A percentile compares a stretch with the other conserved stretches of the same genome.
Conservation (phyloP, 2,888 invertebrate genomes). For the Cheilosia soror region DNA sequence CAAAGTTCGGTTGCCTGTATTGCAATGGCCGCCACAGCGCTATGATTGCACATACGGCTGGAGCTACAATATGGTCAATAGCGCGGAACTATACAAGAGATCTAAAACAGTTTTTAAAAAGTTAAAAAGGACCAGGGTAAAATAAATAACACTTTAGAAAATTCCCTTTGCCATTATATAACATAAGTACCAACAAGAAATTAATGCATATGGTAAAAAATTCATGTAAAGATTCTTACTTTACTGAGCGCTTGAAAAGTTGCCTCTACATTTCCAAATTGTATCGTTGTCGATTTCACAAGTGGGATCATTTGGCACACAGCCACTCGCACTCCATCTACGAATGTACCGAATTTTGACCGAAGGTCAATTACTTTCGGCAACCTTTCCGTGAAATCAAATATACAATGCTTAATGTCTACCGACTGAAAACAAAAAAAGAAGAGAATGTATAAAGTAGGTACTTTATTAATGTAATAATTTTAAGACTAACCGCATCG, state of each 20-base stretch:
- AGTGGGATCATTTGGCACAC: constrained; percentile 22
- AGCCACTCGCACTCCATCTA: constrained; percentile 32
- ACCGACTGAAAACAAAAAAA: constrained; percentile 39
- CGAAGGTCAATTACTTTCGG: constrained; percentile 45
- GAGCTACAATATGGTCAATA: no score
- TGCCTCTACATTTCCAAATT: constrained; percentile 54
- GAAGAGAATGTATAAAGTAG: not conserved
- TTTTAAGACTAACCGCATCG: constrained; percentile 40
- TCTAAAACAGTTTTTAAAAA: no score
- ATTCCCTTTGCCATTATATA: no score
- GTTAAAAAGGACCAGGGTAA: no score
- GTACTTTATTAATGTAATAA: not conserved
- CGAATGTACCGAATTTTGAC: constrained; percentile 64
- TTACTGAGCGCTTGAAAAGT: constrained; percentile 20
- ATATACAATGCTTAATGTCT: constrained; percentile 60
- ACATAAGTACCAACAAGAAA: no score
- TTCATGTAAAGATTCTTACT: constrained; percentile 24
- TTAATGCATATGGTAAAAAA: no score
- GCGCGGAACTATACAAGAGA: no score
- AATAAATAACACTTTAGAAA: no score
- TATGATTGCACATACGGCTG: no score
- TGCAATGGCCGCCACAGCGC: no score
- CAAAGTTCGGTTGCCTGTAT: no score
- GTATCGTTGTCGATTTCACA: constrained; percentile 31
- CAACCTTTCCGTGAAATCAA: constrained; percentile 36